Evolutionary conservation across 1,140 invertebrate genomes (phyloP).

Genomic region (Maniola jurtina): DNA sequence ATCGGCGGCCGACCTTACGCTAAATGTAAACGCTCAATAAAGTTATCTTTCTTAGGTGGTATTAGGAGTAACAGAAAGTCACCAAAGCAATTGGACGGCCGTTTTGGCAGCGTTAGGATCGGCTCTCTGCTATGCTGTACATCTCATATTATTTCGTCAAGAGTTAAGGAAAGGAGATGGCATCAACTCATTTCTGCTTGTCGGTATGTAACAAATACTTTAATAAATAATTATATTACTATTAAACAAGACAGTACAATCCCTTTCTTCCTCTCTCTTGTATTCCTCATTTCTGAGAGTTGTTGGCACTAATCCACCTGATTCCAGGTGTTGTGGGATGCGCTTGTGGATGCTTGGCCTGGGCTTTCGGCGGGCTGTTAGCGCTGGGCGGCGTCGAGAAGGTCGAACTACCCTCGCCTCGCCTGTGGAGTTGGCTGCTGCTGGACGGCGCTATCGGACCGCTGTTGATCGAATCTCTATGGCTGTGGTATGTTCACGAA

Average conservation of each 20-base stretch:
- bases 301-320: too few species aligned
- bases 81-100: constrained; percentile 58
- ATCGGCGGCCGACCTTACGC: too few species aligned
- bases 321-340: constrained; percentile 58
- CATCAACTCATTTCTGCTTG: constrained; percentile 65
- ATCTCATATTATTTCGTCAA: constrained; percentile 55
- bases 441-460: constrained; percentile 59
- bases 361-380: constrained; percentile 51
- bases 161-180: constrained; percentile 65
- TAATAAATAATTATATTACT: too few species aligned
- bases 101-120: constrained; percentile 58
- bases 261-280: background rate
- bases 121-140: constrained; percentile 56
- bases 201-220: constrained; percentile 46
- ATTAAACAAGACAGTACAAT: background rate
- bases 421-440: constrained; percentile 55
- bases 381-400: constrained; percentile 49
- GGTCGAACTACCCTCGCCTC: constrained; percentile 50
- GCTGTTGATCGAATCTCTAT: constrained; percentile 58
- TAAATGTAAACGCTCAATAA: constrained; percentile 5
- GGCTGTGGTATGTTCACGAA: constrained; percentile 50
- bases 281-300: background rate
- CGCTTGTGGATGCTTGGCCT: constrained; percentile 48
- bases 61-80: constrained; percentile 53
- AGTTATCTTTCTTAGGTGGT: constrained; percentile 44